Evolutionary conservation across 2,113 vertebrate species (phyloP).

Genomic region (Charina bottae): DNA sequence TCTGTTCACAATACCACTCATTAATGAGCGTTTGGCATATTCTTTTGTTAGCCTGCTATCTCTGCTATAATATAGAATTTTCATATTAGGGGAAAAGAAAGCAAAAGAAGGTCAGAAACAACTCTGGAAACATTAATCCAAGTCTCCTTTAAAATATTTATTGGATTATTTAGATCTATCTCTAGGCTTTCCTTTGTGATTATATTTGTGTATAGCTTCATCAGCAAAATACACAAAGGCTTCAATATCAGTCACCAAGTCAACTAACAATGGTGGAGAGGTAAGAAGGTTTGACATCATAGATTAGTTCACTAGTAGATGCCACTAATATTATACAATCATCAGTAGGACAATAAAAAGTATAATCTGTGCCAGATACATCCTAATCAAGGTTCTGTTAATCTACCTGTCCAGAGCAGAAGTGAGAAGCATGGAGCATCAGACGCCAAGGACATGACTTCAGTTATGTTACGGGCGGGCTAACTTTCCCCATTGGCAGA

Average conservation of each 20-base stretch:
- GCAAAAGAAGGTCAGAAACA: not conserved
- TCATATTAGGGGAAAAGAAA: not conserved
- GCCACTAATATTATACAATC: not conserved
- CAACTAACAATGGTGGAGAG: not conserved
- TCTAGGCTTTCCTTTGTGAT: slow-evolving; percentile 32
- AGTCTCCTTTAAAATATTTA: slow-evolving; percentile 35
- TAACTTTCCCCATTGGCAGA: not conserved
- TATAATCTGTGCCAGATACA: not conserved
- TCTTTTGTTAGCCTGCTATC: slow-evolving; percentile 35
- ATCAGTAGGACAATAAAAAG: not conserved
- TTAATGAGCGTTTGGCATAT: slow-evolving; percentile 45
- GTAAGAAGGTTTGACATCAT: not conserved
- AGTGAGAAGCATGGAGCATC: not conserved
- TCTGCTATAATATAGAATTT: not conserved
- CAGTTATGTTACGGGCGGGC: not conserved
- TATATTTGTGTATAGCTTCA: slow-evolving; percentile 35
- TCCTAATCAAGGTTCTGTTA: not conserved
- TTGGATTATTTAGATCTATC: slow-evolving; percentile 29
- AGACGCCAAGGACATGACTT: not conserved
- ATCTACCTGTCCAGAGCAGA: not conserved
- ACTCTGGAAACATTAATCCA: slow-evolving; percentile 9
- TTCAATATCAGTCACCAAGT: slow-evolving; percentile 10
- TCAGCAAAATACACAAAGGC: slow-evolving; percentile 37
- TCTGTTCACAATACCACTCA: slow-evolving; percentile 42
- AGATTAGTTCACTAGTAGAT: not conserved